Evolutionary conservation across 2,888 invertebrate species (phyloP).

Genomic region (Amphipyra tragopoginis): DNA sequence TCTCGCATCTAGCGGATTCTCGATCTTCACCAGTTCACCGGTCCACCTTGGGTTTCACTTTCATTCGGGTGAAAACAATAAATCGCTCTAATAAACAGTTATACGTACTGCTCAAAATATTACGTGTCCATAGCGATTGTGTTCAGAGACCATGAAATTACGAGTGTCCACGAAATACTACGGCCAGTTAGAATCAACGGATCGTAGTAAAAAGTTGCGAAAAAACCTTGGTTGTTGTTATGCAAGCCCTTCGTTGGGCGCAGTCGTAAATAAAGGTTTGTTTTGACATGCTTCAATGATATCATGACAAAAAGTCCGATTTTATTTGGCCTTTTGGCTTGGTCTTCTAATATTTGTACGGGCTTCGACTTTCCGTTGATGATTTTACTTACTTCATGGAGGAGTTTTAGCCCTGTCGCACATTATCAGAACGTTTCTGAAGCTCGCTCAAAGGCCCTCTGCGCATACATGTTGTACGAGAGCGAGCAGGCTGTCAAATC

Average conservation of each 20-base stretch:
- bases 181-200: conserved; percentile 37
- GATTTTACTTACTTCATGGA: no score
- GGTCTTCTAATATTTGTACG: no score
- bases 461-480: no score
- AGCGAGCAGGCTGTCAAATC: no score
- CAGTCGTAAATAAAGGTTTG: conserved; percentile 8
- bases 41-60: conserved; percentile 13
- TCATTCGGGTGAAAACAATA: conserved; percentile 24
- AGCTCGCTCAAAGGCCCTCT: no score
- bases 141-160: conserved; percentile 52
- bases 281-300: background rate
- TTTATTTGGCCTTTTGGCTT: no score
- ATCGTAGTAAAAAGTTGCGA: conserved; percentile 42
- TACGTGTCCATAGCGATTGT: conserved; percentile 40
- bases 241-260: conserved; percentile 43
- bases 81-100: conserved; percentile 36
- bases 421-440: no score
- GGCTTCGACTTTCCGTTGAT: no score
- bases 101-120: conserved; percentile 22
- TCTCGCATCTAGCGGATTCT: no score
- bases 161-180: conserved; percentile 49
- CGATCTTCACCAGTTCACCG: no score
- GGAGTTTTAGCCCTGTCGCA: no score
- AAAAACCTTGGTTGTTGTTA: conserved; percentile 43
- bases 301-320: no score